A percentile compares a stretch with the other conserved stretches of the same genome.
phyloP scores from a whole-genome alignment of 2,888 invertebrate genomes.

The Conomelus anceps region DNA sequence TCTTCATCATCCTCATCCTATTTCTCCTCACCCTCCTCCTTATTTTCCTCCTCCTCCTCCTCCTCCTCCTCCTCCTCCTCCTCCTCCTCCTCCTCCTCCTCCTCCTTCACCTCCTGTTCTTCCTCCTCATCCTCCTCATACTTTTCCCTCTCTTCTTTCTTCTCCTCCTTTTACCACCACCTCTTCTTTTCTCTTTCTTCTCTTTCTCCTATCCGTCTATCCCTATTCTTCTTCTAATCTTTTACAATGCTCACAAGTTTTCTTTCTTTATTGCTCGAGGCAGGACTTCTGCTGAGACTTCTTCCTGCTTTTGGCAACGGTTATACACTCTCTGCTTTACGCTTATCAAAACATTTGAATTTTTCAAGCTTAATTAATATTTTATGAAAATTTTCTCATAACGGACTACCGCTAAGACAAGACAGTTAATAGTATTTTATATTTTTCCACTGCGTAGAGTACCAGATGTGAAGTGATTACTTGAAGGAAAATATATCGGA shows the following conservation, averaged over 20 bases:
- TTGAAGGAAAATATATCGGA: too few relatives aligned
- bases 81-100: not conserved
- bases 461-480: too few relatives aligned
- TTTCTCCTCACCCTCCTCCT: not conserved
- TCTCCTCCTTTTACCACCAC: not conserved
- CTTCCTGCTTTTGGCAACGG: too few relatives aligned
- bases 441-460: too few relatives aligned
- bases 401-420: too few relatives aligned
- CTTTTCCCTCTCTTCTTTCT: not conserved
- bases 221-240: not conserved
- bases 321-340: too few relatives aligned
- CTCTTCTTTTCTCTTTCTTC: not conserved
- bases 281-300: too few relatives aligned
- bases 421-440: too few relatives aligned
- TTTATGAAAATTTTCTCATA: too few relatives aligned
- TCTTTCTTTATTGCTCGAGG: too few relatives aligned
- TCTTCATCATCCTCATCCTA: not conserved
- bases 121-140: not conserved
- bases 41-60: not conserved
- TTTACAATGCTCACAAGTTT: not conserved
- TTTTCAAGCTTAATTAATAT: too few relatives aligned
- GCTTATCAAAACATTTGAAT: too few relatives aligned
- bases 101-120: not conserved
- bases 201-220: not conserved
- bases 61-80: not conserved